Percentiles rank a stretch among this genome's conserved stretches.
These are phyloP conservation scores for Urocitellus parryii DNA, from an alignment of 2,113 vertebrate species.

Conservation along the genomic window DNA sequence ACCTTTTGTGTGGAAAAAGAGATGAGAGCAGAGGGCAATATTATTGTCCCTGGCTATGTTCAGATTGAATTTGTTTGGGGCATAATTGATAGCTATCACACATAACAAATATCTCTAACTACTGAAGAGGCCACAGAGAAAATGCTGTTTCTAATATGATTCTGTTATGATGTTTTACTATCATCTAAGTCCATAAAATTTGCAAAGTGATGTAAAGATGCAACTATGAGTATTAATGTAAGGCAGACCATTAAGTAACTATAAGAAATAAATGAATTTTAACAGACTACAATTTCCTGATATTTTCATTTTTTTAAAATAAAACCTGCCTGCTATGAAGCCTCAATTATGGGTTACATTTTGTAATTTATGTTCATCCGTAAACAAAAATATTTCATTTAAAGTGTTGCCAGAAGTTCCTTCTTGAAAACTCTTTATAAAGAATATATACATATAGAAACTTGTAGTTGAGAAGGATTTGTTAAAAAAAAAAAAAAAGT, in stretches of 20 bases:
- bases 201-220: background rate
- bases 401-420: background rate
- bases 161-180: constrained; percentile 43
- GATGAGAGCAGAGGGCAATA: background rate
- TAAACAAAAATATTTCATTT: background rate
- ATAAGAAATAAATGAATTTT: background rate
- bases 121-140: background rate
- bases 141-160: background rate
- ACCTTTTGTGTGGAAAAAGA: constrained; percentile 19
- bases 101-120: background rate
- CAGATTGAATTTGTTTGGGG: constrained; percentile 30
- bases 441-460: background rate
- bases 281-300: background rate
- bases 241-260: background rate
- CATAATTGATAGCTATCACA: background rate
- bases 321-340: background rate
- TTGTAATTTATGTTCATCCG: background rate
- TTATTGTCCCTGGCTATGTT: constrained; percentile 31
- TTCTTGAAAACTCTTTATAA: background rate
- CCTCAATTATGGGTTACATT: background rate
- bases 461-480: background rate
- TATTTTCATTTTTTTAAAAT: background rate
- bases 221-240: background rate
- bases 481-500: background rate
- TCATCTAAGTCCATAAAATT: constrained; percentile 31